Conservation (phyloP, 2,888 invertebrate genomes). For the Sminthurides aquaticus region DNA sequence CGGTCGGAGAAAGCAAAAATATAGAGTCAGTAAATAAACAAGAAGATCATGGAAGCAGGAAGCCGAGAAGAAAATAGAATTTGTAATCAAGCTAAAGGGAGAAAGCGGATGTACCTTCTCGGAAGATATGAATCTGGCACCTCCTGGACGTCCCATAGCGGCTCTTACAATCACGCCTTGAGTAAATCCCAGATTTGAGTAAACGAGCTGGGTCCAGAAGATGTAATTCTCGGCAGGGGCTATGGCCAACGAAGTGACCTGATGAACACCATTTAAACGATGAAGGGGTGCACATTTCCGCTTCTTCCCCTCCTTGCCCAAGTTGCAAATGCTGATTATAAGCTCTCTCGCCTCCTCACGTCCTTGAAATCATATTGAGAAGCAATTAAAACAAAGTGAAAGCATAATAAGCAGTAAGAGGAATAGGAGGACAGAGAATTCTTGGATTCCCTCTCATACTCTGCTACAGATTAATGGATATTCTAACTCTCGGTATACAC, state of each 20-base stretch:
- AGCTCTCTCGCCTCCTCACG: slow-evolving; percentile 6
- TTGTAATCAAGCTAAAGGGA: not conserved
- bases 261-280: slow-evolving; percentile 11
- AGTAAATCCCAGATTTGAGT: not conserved
- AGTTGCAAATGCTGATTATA: slow-evolving; percentile 14
- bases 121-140: slow-evolving; percentile 4
- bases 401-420: no score
- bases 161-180: slow-evolving; percentile 16
- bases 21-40: no score
- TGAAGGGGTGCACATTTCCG: slow-evolving; percentile 12
- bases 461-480: no score
- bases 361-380: slow-evolving; percentile 11
- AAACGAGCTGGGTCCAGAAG: slow-evolving; percentile 19
- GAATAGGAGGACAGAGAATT: no score
- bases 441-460: no score
- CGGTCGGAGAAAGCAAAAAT: no score
- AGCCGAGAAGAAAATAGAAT: no score
- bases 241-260: slow-evolving; percentile 14
- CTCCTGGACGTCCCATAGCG: slow-evolving; percentile 12
- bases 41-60: no score
- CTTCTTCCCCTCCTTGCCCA: slow-evolving; percentile 6
- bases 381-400: no score
- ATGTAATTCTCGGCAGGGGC: slow-evolving; percentile 16
- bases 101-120: no score
- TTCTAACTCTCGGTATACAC: no score